Evolutionary conservation across 2,113 vertebrate genomes (phyloP).

Genomic region (Catagonus wagneri): DNA sequence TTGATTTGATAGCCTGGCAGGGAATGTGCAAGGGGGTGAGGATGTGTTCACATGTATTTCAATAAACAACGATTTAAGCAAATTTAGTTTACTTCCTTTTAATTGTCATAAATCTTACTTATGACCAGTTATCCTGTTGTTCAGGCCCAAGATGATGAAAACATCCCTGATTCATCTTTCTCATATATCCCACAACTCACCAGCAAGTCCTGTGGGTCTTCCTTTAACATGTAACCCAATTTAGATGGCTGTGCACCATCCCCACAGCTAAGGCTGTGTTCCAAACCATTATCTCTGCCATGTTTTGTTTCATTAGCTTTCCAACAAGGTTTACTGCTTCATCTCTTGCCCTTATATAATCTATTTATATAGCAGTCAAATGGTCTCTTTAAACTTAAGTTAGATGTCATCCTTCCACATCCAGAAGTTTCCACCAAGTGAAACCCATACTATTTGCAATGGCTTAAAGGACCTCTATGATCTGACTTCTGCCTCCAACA

Average conservation of each 20-base stretch:
- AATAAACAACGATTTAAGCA: slow-evolving; percentile 28
- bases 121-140: neutral
- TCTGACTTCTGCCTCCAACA: neutral
- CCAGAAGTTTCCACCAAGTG: neutral
- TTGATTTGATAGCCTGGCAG: slow-evolving; percentile 22
- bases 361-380: neutral
- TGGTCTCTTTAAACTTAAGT: neutral
- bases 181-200: neutral
- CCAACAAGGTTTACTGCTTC: neutral
- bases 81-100: slow-evolving; percentile 3
- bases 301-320: neutral
- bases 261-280: neutral
- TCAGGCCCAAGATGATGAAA: neutral
- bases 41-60: neutral
- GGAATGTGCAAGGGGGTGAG: neutral
- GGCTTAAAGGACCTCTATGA: neutral
- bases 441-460: neutral
- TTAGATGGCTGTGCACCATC: neutral
- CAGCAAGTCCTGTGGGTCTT: neutral
- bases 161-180: neutral
- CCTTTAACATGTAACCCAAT: neutral
- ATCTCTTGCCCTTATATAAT: neutral
- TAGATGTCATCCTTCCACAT: neutral
- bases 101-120: neutral
- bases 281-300: neutral